Evolutionary conservation across 2,113 vertebrate genomes (phyloP), one percentile per base, ranked within the genome.

Genomic region (Nothocercus nigrocapillus): DNA sequence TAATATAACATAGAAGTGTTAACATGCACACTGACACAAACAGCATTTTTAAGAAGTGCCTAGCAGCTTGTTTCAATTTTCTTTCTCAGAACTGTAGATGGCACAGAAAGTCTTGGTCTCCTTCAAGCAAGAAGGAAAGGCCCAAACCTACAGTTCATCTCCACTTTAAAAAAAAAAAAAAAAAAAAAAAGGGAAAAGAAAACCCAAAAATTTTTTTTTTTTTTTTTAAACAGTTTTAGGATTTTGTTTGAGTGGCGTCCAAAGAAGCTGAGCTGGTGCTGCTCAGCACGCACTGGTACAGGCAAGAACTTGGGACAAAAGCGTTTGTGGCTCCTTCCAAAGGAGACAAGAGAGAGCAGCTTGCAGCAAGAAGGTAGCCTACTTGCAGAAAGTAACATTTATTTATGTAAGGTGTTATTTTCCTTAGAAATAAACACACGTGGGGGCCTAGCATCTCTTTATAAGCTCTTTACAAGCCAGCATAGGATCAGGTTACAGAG

Each of bases 391-490:
- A 91, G 80, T 82, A 94, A 84, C 49, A 95, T 91, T 95, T 90
- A 89, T 92, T 95, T 85, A 95, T 49, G 67, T 7, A 80, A 86
- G 62, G 53, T 95, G 87, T 79, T 96, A 78, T 91, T 95, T 97
- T 95, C 72, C 88, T 90, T 53, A 70, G 82, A 96, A 96, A 95
- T 90, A 97, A 94, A 96, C 80, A 94, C 76, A 85, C 94, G 58
- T 59, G 73, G 80, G 82, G 81, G 56, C 49, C 86, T 81, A 88
- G 42, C 54, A 94, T 75, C 74, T 91, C 82, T 82, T 91, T 78
- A 95, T 85, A 96, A 95, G 92, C 90, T 95, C 86, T 91, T 97
- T 94, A 93, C 69, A 95, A 94, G 92, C 66, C 93, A 88, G 77
- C 64, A 49, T 0, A 92, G 95, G 75, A 94, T 96, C 84, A 64